A percentile compares a stretch with the other conserved stretches of the same genome.
These are phyloP conservation scores for Nephrotoma guestfalica DNA, from an alignment of 2,888 invertebrate genomes.

Conservation along the genomic window DNA sequence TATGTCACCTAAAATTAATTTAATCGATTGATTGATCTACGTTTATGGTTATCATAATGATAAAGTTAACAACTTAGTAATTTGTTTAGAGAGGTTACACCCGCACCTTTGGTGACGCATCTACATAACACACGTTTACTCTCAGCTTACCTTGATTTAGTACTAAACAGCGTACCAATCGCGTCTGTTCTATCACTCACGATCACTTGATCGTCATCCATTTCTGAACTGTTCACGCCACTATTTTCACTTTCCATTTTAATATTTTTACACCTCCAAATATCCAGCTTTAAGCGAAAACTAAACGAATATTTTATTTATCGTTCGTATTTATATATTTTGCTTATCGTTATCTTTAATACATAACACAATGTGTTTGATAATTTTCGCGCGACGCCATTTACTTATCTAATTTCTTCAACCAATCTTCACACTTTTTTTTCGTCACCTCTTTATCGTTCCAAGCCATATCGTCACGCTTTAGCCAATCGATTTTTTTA, in stretches of 20 bases:
- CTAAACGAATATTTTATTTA: not conserved
- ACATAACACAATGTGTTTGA: not conserved
- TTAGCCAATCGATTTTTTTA: conserved; percentile 5
- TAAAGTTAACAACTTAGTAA: not conserved
- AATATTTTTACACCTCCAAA: not conserved
- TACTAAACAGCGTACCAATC: not conserved
- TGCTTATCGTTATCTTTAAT: not conserved
- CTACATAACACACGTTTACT: not conserved
- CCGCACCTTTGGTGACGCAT: not conserved
- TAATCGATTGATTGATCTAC: not conserved
- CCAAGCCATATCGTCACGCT: conserved; percentile 4
- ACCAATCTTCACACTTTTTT: conserved; percentile 11
- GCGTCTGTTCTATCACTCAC: not conserved
- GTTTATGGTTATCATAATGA: not conserved
- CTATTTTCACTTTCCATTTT: not conserved
- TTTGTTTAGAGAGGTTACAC: not conserved
- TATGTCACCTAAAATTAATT: not conserved
- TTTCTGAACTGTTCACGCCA: not conserved
- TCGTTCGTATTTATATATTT: not conserved
- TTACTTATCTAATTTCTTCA: conserved; percentile 6
- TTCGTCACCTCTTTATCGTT: conserved; percentile 16
- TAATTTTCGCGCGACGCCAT: not conserved
- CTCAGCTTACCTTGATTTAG: not conserved
- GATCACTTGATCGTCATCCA: not conserved
- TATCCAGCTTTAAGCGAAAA: not conserved